Conservation (phyloP, 2,888 invertebrate genomes). For the Hololepta plana region DNA sequence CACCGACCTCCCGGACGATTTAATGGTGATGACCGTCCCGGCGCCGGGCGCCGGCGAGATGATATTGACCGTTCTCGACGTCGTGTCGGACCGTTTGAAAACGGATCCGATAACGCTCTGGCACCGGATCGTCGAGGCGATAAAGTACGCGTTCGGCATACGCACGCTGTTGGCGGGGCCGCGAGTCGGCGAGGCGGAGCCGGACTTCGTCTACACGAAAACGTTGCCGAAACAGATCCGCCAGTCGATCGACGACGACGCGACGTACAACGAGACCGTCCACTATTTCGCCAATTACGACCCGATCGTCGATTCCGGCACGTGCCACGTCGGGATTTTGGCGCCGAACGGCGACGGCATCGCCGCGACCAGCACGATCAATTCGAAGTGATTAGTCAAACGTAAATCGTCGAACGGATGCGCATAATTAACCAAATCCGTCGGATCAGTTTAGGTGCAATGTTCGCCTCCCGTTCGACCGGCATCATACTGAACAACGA, state of each 20-base stretch:
- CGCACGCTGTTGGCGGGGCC: slow-evolving; percentile 65
- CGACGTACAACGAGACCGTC: slow-evolving; percentile 5
- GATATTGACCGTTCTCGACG: slow-evolving; percentile 57
- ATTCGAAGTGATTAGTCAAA: slow-evolving; percentile 49
- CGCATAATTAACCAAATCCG: slow-evolving; percentile 5
- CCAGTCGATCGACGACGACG: slow-evolving; percentile 6
- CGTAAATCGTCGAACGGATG: slow-evolving; percentile 2
- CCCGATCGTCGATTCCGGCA: slow-evolving; percentile 9
- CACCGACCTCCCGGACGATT: slow-evolving; percentile 26
- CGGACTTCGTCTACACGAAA: slow-evolving; percentile 5
- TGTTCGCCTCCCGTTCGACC: slow-evolving; percentile 47
- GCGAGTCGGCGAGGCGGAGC: slow-evolving; percentile 10
- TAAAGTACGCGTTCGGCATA: slow-evolving; percentile 74
- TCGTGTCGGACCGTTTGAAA: slow-evolving; percentile 46
- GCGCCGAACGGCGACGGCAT: slow-evolving; percentile 80
- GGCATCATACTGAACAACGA: slow-evolving; percentile 68
- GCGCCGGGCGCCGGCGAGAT: slow-evolving; percentile 66
- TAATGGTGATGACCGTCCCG: slow-evolving; percentile 52
- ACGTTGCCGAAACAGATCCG: slow-evolving; percentile 7
- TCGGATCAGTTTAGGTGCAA: slow-evolving; percentile 54
- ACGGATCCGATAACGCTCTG: too few species aligned
- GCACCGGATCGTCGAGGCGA: slow-evolving; percentile 66
- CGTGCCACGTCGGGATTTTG: slow-evolving; percentile 74
- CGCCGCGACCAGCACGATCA: slow-evolving; percentile 77
- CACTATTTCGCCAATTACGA: slow-evolving; percentile 12